Percentiles rank a stretch among this genome's conserved stretches.
phyloP scores from a whole-genome alignment of 1,140 invertebrate genomes.

The Drosophila carrolli region DNA sequence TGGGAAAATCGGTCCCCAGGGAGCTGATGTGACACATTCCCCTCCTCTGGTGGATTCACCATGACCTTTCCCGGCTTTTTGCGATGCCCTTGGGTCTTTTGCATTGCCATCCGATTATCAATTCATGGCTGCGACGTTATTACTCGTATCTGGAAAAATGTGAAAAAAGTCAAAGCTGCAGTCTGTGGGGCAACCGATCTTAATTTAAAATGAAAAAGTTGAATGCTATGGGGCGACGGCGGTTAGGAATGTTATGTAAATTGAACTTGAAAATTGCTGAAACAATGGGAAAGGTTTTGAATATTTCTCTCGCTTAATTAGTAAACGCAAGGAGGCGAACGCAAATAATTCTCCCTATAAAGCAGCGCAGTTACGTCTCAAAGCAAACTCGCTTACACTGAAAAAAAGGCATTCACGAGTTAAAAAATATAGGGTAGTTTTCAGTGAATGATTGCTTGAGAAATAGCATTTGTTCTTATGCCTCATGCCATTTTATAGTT shows the following conservation, averaged over 20 bases:
- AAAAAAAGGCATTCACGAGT: not conserved
- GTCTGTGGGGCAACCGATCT: conserved; percentile 32
- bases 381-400: conserved; percentile 9
- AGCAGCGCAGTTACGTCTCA: conserved; percentile 41
- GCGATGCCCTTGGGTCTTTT: conserved; percentile 59
- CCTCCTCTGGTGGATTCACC: not conserved
- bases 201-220: conserved; percentile 48
- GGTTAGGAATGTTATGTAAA: conserved; percentile 79
- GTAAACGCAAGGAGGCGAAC: conserved; percentile 76
- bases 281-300: conserved; percentile 79
- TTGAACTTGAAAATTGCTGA: conserved; percentile 79
- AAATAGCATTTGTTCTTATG: no score
- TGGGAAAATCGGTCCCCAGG: conserved; percentile 1
- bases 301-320: conserved; percentile 80
- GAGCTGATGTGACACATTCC: not conserved
- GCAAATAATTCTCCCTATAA: conserved; percentile 72
- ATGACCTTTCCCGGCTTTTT: conserved; percentile 54
- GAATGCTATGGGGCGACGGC: conserved; percentile 46
- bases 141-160: conserved; percentile 39
- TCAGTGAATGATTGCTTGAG: no score
- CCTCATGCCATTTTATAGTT: no score
- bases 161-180: conserved; percentile 26
- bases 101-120: conserved; percentile 60
- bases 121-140: conserved; percentile 69
- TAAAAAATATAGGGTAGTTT: no score